Evolutionary conservation across 2,113 vertebrate species (phyloP), one percentile per base, ranked within the genome.

Genomic region (Hucho hucho): DNA sequence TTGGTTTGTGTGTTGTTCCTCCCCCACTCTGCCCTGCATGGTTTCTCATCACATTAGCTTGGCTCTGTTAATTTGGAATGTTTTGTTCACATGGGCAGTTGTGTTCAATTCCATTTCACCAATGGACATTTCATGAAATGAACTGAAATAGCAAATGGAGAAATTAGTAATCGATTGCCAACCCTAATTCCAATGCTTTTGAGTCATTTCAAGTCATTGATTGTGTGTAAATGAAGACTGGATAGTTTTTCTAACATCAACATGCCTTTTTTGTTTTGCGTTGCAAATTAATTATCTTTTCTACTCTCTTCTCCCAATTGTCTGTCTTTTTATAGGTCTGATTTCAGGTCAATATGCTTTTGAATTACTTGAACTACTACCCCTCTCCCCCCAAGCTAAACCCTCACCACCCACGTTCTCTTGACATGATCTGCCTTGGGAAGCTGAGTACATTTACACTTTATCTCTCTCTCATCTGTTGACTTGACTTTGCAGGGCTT

Each of bases 401-500:
- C 71, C 70, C 78, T 76, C 76, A 32, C 20, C 61, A 24, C 9
- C 26, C 68, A 69, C 69, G 69, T 78, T 80, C 81, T 72, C 46
- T 56, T 53, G 53, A 58, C 70, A 79, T 37, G 49, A 25, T n/a
- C 56, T 85, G 67, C 79, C 76, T 78, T 53, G 75, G 85, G 80
- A 87, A 89, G 85, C 85, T 89, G 85, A 89, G 85, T 83, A 89
- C 77, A 79, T 84, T 78, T 81, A 70, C 78, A 81, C 64, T 87
- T 87, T 61, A 58, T 83, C 64, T 72, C 29, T 43, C 14, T 77
- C 70, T 64, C 18, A 71, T 43, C 24, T 49, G 56, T 59, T 58
- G 49, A 53, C 49, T 53, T 53, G 3, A 22, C 56, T 68, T 75
- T 80, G 72, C 75, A 77, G 80, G 75, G 12, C 72, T 63, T 28